A percentile compares a stretch with the other conserved stretches of the same genome.
These are phyloP conservation scores for Thera obeliscata DNA, from an alignment of 2,888 invertebrate genomes.

Conservation along the genomic window DNA sequence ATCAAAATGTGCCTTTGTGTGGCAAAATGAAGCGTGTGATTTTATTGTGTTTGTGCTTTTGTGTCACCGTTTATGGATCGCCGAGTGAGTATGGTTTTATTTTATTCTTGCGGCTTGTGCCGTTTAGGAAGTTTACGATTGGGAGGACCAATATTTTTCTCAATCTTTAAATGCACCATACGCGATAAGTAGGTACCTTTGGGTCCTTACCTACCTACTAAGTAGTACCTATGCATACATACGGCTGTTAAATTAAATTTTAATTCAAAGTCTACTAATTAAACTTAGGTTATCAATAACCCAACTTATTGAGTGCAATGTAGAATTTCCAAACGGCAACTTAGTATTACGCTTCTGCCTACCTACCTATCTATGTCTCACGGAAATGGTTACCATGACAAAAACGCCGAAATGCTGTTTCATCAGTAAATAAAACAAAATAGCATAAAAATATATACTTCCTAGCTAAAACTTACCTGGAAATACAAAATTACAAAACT, in stretches of 20 bases:
- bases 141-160: conserved; percentile 5
- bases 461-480: too few species aligned
- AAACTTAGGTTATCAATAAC: too few species aligned
- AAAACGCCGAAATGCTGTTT: too few species aligned
- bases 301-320: too few species aligned
- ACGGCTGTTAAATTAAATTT: conserved; percentile 9
- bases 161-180: conserved; percentile 8
- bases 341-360: too few species aligned
- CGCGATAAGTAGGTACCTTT: too few species aligned
- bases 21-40: conserved; percentile 72
- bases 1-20: conserved; percentile 52
- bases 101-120: conserved; percentile 21
- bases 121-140: conserved; percentile 21
- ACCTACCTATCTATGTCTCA: too few species aligned
- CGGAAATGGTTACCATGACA: too few species aligned
- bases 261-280: neutral
- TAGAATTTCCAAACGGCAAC: too few species aligned
- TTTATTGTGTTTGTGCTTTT: conserved; percentile 71
- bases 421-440: too few species aligned
- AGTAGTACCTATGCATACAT: neutral
- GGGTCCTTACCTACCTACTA: neutral
- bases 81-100: conserved; percentile 63
- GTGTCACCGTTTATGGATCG: conserved; percentile 62
- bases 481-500: too few species aligned
- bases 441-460: too few species aligned